Evolutionary conservation across 2,888 invertebrate genomes (phyloP), one percentile per base, ranked within the genome.

Genomic region (Tuberolachnus salignus): DNA sequence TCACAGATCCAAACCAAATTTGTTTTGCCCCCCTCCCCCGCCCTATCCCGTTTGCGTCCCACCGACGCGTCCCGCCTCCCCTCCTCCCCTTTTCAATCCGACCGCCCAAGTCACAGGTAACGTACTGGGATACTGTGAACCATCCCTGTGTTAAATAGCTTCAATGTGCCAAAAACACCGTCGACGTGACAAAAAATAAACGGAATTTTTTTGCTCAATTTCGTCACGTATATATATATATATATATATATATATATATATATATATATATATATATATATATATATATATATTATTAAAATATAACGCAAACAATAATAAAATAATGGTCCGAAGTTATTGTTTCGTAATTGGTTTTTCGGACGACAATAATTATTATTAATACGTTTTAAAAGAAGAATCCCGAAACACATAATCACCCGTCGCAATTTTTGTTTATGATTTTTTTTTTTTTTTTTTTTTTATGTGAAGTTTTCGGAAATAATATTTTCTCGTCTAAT

Each of bases 151-250:
- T 61, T n/a, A n/a, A n/a, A 34, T 34, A 34, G 51, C 19, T 34
- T 13, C 44, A 34, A 75, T 75, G 75, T 67, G 46, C 66, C 66
- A 64, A 74, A 66, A 69, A 69, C 2, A 75, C 19, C 63, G 63
- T 64, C 44, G 19, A 64, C 73, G 63, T 44, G 63, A 63, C 73
- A 57, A 46, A 67, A 57, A 16, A 67, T 67, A 67, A 64, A 53
- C 73, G n/a, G n/a, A 64, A 63, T 46, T 73, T 74, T 74, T 75
- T 75, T 75, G 75, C 75, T 75, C 75, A 75, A 75, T 57, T 13
- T 57, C 46, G 66, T 67, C 75, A 46, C 57, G 57, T 75, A 21
- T 44, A 44, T 59, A 26, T 23, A 61, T 3, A 53, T 42, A 61
- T 59, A 44, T 57, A n/a, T n/a, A n/a, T n/a, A n/a, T n/a, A n/a